A percentile compares a stretch with the other conserved stretches of the same genome.
phyloP scores from a whole-genome alignment of 2,797 vertebrate species.

The Tragelaphus eurycerus region DNA sequence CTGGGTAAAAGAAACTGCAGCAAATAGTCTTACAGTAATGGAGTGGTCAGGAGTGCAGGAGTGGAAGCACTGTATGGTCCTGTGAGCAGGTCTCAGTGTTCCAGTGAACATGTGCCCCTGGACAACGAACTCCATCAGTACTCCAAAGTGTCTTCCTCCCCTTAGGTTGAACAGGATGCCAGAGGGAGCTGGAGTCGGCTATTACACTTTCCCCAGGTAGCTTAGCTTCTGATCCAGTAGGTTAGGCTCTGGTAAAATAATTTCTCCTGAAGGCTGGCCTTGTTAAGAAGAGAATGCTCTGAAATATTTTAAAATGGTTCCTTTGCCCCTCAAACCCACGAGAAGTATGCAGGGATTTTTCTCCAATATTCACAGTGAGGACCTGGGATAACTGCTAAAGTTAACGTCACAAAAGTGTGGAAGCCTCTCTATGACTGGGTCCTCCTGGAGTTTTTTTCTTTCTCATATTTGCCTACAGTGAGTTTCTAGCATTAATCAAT shows the following conservation, averaged over 20 bases:
- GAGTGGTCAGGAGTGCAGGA: neutral
- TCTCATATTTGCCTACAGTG: neutral
- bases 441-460: neutral
- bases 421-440: neutral
- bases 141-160: neutral
- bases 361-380: neutral
- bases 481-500: neutral
- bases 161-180: neutral
- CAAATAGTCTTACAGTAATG: no score
- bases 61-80: accelerated
- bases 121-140: neutral
- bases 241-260: neutral
- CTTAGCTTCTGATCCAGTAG: neutral
- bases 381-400: neutral
- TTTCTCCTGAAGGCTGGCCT: neutral
- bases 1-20: neutral
- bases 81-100: neutral
- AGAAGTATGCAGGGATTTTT: neutral
- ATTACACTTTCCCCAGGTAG: neutral
- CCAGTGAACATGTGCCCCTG: neutral
- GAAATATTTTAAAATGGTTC: neutral
- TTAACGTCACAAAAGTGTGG: neutral
- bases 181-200: neutral
- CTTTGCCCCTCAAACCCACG: neutral
- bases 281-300: neutral